A percentile compares a stretch with the other conserved stretches of the same genome.
Conservation (phyloP, 2,113 vertebrate genomes). For the Corythoichthys intestinalis region DNA sequence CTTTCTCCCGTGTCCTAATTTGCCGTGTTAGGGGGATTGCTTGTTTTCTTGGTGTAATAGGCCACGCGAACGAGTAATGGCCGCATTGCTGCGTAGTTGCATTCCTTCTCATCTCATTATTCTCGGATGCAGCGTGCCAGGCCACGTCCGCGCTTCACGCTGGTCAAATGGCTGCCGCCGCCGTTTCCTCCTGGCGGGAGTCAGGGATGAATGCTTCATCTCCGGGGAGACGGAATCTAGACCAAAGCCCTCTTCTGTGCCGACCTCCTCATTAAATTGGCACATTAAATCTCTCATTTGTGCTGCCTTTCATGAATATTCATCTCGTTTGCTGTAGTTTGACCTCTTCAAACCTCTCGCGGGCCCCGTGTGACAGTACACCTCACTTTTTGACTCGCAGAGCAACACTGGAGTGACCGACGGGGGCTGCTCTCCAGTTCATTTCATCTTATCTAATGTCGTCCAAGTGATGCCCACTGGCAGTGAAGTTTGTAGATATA, state of each 20-base stretch:
- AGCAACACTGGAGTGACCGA: neutral
- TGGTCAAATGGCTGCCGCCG: constrained; percentile 1
- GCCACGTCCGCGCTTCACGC: neutral
- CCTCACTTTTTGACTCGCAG: neutral
- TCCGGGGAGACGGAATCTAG: constrained; percentile 7
- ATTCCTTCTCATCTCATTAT: constrained; percentile 14
- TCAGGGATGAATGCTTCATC: constrained; percentile 6
- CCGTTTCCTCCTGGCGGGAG: neutral
- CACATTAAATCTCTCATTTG: constrained; percentile 11
- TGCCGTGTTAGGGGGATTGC: constrained; percentile 21
- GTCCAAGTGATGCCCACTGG: neutral
- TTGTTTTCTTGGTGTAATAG: constrained; percentile 34
- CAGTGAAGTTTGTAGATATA: neutral
- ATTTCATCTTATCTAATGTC: neutral
- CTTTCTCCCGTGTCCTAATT: constrained; percentile 25
- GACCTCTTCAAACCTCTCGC: neutral
- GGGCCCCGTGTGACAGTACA: neutral
- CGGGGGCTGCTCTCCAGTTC: neutral
- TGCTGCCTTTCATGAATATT: constrained; percentile 6
- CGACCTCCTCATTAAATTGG: constrained; percentile 11
- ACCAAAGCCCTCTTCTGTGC: neutral
- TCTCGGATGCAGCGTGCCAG: neutral
- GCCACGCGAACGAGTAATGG: constrained; percentile 24
- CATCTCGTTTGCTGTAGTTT: neutral
- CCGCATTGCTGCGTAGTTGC: constrained; percentile 11